Conservation (phyloP, 23 tunicate species). For the Trididemnum clinides region DNA sequence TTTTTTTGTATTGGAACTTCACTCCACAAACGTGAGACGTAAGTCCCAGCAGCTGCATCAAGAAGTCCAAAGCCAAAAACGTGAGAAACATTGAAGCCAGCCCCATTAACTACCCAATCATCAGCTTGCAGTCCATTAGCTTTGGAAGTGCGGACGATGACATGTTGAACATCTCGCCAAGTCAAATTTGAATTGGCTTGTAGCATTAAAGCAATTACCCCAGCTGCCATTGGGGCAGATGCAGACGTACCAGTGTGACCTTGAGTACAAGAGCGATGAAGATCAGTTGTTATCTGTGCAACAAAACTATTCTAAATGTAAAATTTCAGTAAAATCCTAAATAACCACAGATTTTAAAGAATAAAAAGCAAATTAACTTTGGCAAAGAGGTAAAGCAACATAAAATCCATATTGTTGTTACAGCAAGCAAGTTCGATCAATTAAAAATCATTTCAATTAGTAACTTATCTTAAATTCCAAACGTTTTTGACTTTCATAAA, state of each 20-base stretch:
- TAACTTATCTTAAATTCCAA: too few species aligned
- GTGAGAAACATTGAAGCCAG: constrained; percentile 92
- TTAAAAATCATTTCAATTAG: too few species aligned
- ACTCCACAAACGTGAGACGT: constrained; percentile 67
- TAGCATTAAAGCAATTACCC: constrained; percentile 83
- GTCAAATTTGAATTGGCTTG: constrained; percentile 86
- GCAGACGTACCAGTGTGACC: constrained; percentile 97
- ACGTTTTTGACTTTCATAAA: too few species aligned
- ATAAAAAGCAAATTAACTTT: too few species aligned
- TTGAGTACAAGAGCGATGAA: constrained; percentile 74
- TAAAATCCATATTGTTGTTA: too few species aligned
- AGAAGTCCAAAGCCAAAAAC: constrained; percentile 95
- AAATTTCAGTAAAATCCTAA: too few species aligned
- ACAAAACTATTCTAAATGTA: too few species aligned
- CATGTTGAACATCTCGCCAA: constrained; percentile 98
- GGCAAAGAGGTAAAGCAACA: too few species aligned
- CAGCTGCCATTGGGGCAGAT: constrained; percentile 99
- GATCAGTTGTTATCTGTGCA: constrained; percentile 84
- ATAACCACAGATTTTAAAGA: too few species aligned
- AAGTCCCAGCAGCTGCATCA: constrained; percentile 80
- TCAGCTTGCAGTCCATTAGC: constrained; percentile 41
- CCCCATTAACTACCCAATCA: constrained; percentile 93
- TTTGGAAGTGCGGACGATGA: constrained; percentile 84
- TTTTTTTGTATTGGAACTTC: constrained; percentile 80
- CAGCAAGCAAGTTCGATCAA: too few species aligned